Conservation (phyloP, 2,113 vertebrate genomes). For the Lampris megalopsis region DNA sequence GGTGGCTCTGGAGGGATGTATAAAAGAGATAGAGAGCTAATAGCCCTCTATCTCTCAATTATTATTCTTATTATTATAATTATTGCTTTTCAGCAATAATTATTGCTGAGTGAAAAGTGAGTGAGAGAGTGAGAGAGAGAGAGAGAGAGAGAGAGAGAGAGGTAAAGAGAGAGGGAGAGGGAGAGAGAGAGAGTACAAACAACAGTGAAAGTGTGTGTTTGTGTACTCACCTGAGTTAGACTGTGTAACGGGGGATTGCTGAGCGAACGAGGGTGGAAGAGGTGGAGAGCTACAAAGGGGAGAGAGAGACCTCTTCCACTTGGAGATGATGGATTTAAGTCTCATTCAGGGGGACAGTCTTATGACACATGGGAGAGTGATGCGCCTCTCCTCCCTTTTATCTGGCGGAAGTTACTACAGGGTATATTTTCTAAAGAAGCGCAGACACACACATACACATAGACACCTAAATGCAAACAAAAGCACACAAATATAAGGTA, state of each 20-base stretch:
- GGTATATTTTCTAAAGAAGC: constrained; percentile 11
- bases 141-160: constrained; percentile 4
- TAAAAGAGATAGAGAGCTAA: too few species aligned
- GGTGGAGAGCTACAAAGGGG: neutral
- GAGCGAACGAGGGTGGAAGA: neutral
- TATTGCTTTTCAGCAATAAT: too few species aligned
- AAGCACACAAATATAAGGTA: neutral
- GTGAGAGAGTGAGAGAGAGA: neutral
- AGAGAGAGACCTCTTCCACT: constrained; percentile 41
- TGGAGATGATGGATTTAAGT: constrained; percentile 76
- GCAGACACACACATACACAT: constrained; percentile 4
- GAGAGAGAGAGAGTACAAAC: neutral
- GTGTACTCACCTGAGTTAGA: neutral
- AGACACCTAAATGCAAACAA: constrained; percentile 4
- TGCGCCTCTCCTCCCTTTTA: constrained; percentile 64
- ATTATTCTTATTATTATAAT: too few species aligned
- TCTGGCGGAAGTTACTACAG: constrained; percentile 39
- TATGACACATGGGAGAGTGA: constrained; percentile 65
- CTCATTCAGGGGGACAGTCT: constrained; percentile 71
- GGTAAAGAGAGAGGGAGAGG: neutral
- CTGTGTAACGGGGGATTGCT: neutral
- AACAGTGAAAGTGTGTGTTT: neutral
- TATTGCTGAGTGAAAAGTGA: neutral
- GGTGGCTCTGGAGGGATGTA: too few species aligned
- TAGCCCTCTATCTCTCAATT: too few species aligned